Conservation (phyloP, 2,888 invertebrate genomes). For the Cheilosia pagana region DNA sequence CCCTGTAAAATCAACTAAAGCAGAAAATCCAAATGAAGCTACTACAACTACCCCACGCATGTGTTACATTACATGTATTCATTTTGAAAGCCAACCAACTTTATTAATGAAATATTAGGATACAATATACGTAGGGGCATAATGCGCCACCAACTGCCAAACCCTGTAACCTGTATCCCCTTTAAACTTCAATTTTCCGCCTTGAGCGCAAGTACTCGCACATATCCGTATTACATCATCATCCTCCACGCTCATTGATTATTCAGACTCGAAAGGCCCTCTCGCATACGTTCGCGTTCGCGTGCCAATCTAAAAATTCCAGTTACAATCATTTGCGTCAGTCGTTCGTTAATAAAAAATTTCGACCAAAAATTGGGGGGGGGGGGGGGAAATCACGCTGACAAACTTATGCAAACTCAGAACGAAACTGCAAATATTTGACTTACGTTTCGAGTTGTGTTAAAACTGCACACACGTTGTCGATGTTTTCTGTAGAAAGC, state of each 20-base stretch:
- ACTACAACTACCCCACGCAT: too few species aligned
- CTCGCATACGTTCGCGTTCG: neutral
- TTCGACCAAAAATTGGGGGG: neutral
- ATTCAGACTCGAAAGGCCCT: neutral
- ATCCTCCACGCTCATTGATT: neutral
- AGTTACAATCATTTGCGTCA: slow-evolving; percentile 17
- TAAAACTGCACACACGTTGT: slow-evolving; percentile 3
- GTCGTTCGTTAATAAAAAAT: slow-evolving; percentile 5
- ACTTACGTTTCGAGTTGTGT: slow-evolving; percentile 18
- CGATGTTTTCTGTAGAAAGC: neutral
- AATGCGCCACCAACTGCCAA: too few species aligned
- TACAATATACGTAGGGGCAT: too few species aligned
- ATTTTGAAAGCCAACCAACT: too few species aligned
- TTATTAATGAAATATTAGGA: too few species aligned
- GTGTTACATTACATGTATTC: too few species aligned
- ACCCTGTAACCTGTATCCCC: too few species aligned
- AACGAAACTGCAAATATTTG: slow-evolving; percentile 36
- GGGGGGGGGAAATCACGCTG: neutral
- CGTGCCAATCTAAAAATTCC: neutral
- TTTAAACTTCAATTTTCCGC: too few species aligned
- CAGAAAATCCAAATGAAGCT: too few species aligned
- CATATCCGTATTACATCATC: neutral
- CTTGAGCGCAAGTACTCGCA: neutral
- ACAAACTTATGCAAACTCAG: slow-evolving; percentile 11
- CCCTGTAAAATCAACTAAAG: too few species aligned